These are phyloP conservation scores for Amblyjoppa proteus DNA, from an alignment of 2,888 invertebrate species.

Conservation along the genomic window DNA sequence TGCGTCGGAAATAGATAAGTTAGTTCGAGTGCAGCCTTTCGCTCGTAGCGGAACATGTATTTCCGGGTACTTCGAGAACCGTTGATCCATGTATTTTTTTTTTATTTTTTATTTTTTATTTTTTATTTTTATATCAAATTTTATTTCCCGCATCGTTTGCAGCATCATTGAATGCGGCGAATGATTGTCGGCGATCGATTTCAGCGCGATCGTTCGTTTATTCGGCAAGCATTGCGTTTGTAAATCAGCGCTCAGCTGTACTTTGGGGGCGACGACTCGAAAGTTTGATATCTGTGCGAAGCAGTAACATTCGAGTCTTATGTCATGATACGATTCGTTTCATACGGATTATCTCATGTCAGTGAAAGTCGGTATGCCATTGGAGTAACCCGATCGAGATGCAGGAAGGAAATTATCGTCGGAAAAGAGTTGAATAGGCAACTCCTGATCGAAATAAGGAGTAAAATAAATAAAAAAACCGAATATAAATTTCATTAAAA, in stretches of 20 bases:
- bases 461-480: neutral
- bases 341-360: neutral
- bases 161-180: neutral
- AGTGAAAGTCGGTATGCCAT: neutral
- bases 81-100: neutral
- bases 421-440: neutral
- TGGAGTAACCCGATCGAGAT: neutral
- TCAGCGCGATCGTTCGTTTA: neutral
- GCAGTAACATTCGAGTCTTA: neutral
- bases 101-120: too few relatives aligned
- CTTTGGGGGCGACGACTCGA: neutral
- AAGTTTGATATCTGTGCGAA: neutral
- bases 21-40: neutral
- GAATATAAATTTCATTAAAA: too few relatives aligned
- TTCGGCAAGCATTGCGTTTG: neutral
- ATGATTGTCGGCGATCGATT: neutral
- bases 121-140: neutral
- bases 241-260: neutral
- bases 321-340: neutral
- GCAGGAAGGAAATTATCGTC: neutral
- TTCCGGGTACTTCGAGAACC: neutral
- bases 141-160: neutral
- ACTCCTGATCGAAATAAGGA: neutral
- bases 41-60: neutral
- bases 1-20: neutral